These are phyloP conservation scores for Oreochromis grahami DNA, from an alignment of 2,797 vertebrate genomes.

Conservation along the genomic window DNA sequence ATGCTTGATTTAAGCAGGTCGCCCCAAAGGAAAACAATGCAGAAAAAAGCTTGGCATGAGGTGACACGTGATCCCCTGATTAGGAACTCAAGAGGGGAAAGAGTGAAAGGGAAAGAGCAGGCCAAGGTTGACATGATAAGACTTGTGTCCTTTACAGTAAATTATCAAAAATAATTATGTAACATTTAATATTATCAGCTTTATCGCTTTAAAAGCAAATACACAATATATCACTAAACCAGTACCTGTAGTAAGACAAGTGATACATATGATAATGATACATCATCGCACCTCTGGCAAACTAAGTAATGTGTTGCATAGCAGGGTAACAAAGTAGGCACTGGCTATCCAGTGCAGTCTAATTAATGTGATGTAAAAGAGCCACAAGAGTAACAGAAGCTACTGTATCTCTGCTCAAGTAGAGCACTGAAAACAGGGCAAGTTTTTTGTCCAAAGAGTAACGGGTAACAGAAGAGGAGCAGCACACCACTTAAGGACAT, in stretches of 20 bases:
- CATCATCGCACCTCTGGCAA: not conserved
- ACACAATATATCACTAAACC: not conserved
- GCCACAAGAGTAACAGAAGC: slow-evolving; percentile 46
- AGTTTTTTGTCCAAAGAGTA: slow-evolving; percentile 47
- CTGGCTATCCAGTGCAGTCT: not conserved
- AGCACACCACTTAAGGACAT: slow-evolving; percentile 23
- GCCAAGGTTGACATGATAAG: not conserved
- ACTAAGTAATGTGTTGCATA: not conserved
- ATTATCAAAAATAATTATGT: not conserved
- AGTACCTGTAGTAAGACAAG: not conserved
- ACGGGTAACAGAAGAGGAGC: slow-evolving; percentile 59
- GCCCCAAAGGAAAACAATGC: slow-evolving; percentile 30
- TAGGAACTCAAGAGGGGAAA: not conserved
- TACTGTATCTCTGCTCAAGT: not conserved
- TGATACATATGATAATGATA: not conserved
- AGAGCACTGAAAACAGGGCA: slow-evolving; percentile 30
- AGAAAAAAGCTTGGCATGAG: not conserved
- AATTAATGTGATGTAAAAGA: slow-evolving; percentile 42
- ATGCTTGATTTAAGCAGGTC: slow-evolving; percentile 54
- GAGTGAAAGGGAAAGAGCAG: not conserved
- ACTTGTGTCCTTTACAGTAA: not conserved
- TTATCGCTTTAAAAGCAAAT: not conserved
- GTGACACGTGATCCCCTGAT: slow-evolving; percentile 24
- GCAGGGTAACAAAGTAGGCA: not conserved
- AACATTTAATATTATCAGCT: not conserved